phyloP scores from a whole-genome alignment of 2,113 vertebrate species.

The Patagioenas fasciata region DNA sequence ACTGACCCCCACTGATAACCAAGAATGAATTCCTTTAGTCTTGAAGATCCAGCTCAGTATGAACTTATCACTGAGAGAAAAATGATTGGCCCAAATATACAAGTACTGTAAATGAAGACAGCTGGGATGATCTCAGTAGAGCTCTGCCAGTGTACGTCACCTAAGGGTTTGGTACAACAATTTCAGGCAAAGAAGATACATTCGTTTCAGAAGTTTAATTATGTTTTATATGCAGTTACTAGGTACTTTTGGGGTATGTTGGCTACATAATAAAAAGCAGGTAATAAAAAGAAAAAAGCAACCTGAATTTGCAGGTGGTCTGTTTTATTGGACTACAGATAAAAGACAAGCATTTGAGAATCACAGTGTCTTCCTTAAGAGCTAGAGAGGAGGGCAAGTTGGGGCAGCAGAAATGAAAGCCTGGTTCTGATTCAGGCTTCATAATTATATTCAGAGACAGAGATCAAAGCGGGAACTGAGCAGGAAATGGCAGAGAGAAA shows the following conservation, averaged over 20 bases:
- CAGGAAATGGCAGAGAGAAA: conserved; percentile 41
- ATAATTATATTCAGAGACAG: conserved; percentile 42
- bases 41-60: background rate
- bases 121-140: background rate
- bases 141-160: background rate
- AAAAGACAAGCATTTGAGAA: conserved; percentile 38
- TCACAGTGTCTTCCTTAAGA: conserved; percentile 31
- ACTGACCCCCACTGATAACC: background rate
- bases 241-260: conserved; percentile 14
- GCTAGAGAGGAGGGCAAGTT: conserved; percentile 21
- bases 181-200: conserved; percentile 23
- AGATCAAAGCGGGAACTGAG: conserved; percentile 47
- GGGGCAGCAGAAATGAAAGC: conserved; percentile 23
- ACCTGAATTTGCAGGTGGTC: conserved; percentile 55
- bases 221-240: conserved; percentile 22
- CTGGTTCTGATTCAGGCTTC: conserved; percentile 47
- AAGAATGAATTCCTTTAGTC: background rate
- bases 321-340: conserved; percentile 48
- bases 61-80: background rate
- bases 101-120: background rate
- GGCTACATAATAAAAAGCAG: conserved; percentile 32
- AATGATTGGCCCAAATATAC: background rate
- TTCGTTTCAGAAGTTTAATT: conserved; percentile 47
- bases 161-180: background rate
- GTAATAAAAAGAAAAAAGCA: conserved; percentile 51